These are phyloP conservation scores for Taeniopygia guttata DNA, from an alignment of 2,797 vertebrate genomes.

Conservation along the genomic window DNA sequence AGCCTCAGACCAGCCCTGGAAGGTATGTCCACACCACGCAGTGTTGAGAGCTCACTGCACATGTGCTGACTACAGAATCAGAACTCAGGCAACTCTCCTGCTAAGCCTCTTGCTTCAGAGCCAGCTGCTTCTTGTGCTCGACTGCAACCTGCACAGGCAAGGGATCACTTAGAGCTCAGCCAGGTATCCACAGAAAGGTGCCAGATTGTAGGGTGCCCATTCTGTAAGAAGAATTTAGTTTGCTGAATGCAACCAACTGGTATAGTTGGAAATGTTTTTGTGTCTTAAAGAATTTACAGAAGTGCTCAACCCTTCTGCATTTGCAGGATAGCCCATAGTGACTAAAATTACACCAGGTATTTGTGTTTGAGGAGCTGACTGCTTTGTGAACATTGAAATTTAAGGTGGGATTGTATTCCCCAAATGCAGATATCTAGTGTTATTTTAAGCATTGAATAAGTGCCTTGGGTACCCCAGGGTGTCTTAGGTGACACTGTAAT, in stretches of 20 bases:
- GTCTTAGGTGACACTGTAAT: neutral
- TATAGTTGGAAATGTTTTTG: fast-evolving
- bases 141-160: neutral
- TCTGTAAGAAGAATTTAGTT: neutral
- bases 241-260: neutral
- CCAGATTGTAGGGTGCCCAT: neutral
- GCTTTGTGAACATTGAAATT: fast-evolving
- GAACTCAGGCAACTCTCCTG: neutral
- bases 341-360: neutral
- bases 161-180: neutral
- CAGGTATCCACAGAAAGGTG: neutral
- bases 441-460: neutral
- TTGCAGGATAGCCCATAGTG: neutral
- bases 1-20: neutral
- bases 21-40: neutral
- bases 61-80: neutral
- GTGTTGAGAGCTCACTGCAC: neutral
- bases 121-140: neutral
- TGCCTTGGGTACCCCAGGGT: neutral
- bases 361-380: neutral
- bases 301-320: neutral
- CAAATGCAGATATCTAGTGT: neutral
- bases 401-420: neutral
- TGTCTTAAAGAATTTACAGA: neutral
- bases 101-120: neutral